phyloP scores from a whole-genome alignment of 2,888 invertebrate genomes.

The Tortricodes alternella region DNA sequence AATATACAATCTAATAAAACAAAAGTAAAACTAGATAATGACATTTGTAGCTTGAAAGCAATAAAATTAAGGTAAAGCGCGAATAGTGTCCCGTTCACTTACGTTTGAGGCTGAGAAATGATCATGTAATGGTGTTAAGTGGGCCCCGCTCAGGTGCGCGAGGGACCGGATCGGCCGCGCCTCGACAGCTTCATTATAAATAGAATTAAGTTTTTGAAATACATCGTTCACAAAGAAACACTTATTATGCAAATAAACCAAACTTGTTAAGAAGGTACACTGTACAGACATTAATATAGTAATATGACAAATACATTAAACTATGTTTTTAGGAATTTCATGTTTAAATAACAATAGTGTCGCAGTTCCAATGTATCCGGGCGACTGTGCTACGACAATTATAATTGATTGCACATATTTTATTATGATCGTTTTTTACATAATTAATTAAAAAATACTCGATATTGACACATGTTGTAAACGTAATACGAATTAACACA shows the following conservation, averaged over 20 bases:
- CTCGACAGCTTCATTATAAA: not conserved
- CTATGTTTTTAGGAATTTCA: no score
- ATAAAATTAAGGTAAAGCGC: conserved; percentile 7
- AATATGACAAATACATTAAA: no score
- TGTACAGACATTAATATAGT: not conserved
- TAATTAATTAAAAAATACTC: not conserved
- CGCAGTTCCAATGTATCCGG: no score
- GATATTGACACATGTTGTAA: not conserved
- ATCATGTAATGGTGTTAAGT: not conserved
- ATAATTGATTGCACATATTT: conserved; percentile 5
- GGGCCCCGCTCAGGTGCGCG: not conserved
- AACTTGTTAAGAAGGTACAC: conserved; percentile 2
- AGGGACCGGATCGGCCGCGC: not conserved
- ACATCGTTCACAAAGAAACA: not conserved
- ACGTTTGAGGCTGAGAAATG: not conserved
- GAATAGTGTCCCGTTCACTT: conserved; percentile 7
- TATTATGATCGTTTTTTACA: conserved; percentile 7
- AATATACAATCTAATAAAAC: conserved; percentile 39
- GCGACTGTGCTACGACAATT: no score
- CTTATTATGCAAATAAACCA: conserved; percentile 21
- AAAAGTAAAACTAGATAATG: conserved; percentile 26
- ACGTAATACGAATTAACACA: not conserved
- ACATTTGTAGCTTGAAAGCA: conserved; percentile 8
- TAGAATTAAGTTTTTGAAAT: not conserved
- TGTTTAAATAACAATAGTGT: no score